Conservation (phyloP, 2,113 vertebrate species). For the Thomomys bottae region DNA sequence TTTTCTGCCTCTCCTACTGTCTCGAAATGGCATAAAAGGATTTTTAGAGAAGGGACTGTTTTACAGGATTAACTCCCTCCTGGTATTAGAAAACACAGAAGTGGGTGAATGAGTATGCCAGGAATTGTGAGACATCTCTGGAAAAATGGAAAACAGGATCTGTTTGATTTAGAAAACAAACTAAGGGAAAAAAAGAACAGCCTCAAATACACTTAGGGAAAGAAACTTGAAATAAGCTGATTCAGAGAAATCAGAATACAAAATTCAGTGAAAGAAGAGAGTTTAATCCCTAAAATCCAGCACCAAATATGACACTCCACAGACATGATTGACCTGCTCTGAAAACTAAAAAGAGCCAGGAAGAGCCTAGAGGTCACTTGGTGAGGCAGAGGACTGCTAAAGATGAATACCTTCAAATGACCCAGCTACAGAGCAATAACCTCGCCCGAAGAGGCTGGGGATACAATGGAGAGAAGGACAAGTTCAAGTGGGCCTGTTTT, state of each 20-base stretch:
- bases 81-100: not conserved
- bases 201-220: not conserved
- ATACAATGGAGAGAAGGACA: fast-evolving
- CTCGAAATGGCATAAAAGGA: not conserved
- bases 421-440: not conserved
- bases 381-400: not conserved
- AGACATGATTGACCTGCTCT: too few relatives aligned
- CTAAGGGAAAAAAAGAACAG: not conserved
- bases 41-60: not conserved
- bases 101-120: not conserved
- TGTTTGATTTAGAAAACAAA: not conserved
- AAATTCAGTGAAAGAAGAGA: not conserved
- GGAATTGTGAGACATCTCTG: not conserved
- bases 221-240: not conserved
- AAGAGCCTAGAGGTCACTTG: not conserved
- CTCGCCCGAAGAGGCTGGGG: not conserved
- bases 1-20: not conserved
- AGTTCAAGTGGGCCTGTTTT: not conserved
- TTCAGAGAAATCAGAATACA: not conserved
- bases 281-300: not conserved
- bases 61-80: not conserved
- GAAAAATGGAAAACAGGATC: not conserved
- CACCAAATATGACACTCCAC: not conserved
- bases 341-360: not conserved
- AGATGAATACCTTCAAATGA: too few relatives aligned